These are phyloP conservation scores for Pseudochromis fuscus DNA, from an alignment of 2,797 vertebrate genomes.

Conservation along the genomic window DNA sequence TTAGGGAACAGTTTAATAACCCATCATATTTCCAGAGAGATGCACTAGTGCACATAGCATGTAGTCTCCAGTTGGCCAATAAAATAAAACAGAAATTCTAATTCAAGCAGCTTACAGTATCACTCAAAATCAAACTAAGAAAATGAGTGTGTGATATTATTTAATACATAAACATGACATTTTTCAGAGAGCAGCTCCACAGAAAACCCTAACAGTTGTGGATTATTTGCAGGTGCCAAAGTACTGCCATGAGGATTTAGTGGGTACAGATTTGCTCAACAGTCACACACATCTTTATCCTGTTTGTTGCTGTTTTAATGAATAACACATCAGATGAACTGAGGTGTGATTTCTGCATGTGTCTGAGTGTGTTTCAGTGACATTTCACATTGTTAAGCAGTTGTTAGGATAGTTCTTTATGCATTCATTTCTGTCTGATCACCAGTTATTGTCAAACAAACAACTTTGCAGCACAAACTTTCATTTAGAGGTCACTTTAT, in stretches of 20 bases:
- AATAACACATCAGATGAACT: slow-evolving; percentile 4
- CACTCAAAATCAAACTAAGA: slow-evolving; percentile 71
- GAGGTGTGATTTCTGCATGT: slow-evolving; percentile 11
- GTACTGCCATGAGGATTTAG: slow-evolving; percentile 12
- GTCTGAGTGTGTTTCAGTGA: slow-evolving; percentile 18
- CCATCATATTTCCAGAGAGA: slow-evolving; percentile 77
- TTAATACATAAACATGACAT: slow-evolving; percentile 58
- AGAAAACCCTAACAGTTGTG: slow-evolving; percentile 25
- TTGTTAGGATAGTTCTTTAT: slow-evolving; percentile 38
- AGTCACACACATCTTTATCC: neutral
- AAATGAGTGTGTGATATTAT: slow-evolving; percentile 54
- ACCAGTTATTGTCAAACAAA: slow-evolving; percentile 46
- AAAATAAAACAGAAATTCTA: slow-evolving; percentile 74
- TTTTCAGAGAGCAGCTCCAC: slow-evolving; percentile 33
- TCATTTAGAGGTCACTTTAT: too few relatives aligned
- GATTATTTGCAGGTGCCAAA: slow-evolving; percentile 7
- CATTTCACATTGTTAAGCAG: slow-evolving; percentile 58
- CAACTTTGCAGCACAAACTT: too few relatives aligned
- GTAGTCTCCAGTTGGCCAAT: slow-evolving; percentile 69
- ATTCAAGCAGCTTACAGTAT: slow-evolving; percentile 71
- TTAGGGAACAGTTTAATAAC: slow-evolving; percentile 78
- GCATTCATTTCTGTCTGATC: slow-evolving; percentile 24
- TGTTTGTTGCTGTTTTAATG: slow-evolving; percentile 11
- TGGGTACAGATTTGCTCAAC: neutral
- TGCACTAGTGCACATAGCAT: slow-evolving; percentile 63